Percentiles rank a stretch among this genome's conserved stretches.
These are phyloP conservation scores for Harmothoe impar DNA, from an alignment of 2,888 invertebrate species.

Conservation along the genomic window DNA sequence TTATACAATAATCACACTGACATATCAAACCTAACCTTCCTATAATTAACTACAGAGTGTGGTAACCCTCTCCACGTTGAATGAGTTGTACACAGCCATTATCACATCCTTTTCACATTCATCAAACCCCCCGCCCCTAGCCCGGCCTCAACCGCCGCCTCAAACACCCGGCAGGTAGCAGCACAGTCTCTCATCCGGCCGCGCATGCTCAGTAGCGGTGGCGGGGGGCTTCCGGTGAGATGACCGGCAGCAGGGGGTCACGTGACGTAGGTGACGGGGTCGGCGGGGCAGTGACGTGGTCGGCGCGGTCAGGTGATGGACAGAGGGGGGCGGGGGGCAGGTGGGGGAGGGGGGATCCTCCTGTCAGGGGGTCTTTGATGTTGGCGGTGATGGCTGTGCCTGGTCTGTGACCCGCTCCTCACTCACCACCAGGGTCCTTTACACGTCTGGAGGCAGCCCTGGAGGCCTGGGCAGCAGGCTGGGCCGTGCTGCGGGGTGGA, in stretches of 20 bases:
- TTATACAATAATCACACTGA: no score
- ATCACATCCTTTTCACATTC: no score
- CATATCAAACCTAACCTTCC: no score
- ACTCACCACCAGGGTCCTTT: not conserved
- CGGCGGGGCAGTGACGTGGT: slow-evolving; percentile 33
- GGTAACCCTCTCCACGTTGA: not conserved
- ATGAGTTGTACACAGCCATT: not conserved
- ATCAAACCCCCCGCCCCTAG: no score
- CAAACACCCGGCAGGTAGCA: not conserved
- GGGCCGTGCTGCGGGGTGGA: no score
- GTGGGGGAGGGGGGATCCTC: not conserved
- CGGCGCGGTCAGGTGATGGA: slow-evolving; percentile 31
- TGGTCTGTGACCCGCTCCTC: not conserved
- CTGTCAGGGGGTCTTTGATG: slow-evolving; percentile 51
- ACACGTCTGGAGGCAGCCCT: not conserved
- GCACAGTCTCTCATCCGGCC: not conserved
- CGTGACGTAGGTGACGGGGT: slow-evolving; percentile 44
- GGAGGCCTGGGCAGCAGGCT: no score
- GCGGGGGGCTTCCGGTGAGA: slow-evolving; percentile 4
- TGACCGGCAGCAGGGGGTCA: slow-evolving; percentile 48
- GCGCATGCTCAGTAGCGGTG: slow-evolving; percentile 3
- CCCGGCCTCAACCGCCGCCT: not conserved
- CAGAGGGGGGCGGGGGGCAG: not conserved
- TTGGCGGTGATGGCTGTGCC: slow-evolving; percentile 6
- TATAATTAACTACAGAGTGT: no score